These are phyloP conservation scores for Ormyrus pomaceus DNA, from an alignment of 2,888 invertebrate genomes.

Conservation along the genomic window DNA sequence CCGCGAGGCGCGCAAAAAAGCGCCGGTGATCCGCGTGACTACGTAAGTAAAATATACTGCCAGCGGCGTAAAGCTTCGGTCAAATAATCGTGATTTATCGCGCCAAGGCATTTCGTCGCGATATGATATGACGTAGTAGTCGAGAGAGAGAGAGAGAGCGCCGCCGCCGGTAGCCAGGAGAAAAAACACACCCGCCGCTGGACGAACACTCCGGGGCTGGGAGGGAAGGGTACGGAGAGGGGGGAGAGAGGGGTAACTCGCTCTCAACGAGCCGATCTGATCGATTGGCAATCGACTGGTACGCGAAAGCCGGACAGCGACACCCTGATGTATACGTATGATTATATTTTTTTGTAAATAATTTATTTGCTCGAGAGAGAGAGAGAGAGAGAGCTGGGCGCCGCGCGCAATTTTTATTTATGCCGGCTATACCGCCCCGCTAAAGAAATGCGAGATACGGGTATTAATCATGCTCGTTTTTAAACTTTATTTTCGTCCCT, in stretches of 20 bases:
- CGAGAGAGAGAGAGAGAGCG: slow-evolving; percentile 10
- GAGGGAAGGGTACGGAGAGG: neutral
- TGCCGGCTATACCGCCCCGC: slow-evolving; percentile 4
- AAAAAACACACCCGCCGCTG: neutral
- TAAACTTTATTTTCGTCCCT: slow-evolving; percentile 2
- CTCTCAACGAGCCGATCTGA: slow-evolving; percentile 39
- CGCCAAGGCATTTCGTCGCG: slow-evolving; percentile 72
- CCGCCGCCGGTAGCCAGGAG: neutral
- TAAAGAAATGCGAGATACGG: slow-evolving; percentile 39
- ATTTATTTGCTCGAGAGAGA: slow-evolving; percentile 44
- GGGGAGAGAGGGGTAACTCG: neutral
- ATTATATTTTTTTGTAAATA: slow-evolving; percentile 53
- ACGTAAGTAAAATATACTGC: slow-evolving; percentile 76
- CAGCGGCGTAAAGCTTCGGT: slow-evolving; percentile 72
- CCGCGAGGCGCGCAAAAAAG: slow-evolving; percentile 59
- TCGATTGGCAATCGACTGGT: slow-evolving; percentile 53
- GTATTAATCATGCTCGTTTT: slow-evolving; percentile 52
- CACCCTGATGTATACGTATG: slow-evolving; percentile 52
- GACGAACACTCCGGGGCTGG: neutral
- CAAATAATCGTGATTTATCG: slow-evolving; percentile 76
- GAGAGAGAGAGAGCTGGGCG: no score
- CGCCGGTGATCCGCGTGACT: slow-evolving; percentile 73
- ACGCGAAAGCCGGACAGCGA: slow-evolving; percentile 22
- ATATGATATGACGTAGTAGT: slow-evolving; percentile 59
- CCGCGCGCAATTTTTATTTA: slow-evolving; percentile 42